Percentiles rank a stretch among this genome's conserved stretches.
phyloP scores from a whole-genome alignment of 2,113 vertebrate species.

The Amblyornis subalaris region DNA sequence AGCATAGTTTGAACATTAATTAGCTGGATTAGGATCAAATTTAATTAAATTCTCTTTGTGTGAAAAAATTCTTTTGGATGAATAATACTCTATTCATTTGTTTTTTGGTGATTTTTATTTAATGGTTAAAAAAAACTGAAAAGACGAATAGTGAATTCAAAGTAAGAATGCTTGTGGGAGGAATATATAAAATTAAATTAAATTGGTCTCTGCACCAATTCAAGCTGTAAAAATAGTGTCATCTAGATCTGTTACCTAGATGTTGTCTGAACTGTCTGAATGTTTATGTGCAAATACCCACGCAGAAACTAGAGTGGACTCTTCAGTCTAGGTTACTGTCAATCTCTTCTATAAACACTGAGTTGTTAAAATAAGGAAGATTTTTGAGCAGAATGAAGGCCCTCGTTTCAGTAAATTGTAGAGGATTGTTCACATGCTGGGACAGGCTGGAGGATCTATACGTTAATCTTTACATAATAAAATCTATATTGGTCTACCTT shows the following conservation, averaged over 20 bases:
- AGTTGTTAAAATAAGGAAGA: not conserved
- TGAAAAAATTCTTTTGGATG: not conserved
- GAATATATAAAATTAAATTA: not conserved
- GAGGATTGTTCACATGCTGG: not conserved
- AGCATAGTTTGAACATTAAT: conserved; percentile 18
- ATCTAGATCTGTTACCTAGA: not conserved
- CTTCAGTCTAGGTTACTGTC: not conserved
- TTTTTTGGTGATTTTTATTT: not conserved
- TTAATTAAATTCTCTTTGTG: conserved; percentile 37
- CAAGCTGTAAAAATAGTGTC: not conserved
- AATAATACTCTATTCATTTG: not conserved
- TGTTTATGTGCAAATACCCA: not conserved
- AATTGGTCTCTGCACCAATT: not conserved
- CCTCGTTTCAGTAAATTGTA: not conserved
- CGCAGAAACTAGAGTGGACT: not conserved
- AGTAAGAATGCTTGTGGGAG: not conserved
- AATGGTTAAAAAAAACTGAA: not conserved
- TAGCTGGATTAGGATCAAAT: conserved; percentile 25
- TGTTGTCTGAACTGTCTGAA: not conserved
- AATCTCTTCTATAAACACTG: not conserved
- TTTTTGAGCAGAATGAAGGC: not conserved
- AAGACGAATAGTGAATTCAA: not conserved
- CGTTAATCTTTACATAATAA: not conserved
- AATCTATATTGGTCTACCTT: not conserved
- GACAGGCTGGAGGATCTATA: not conserved